Evolutionary conservation across 2,888 invertebrate species (phyloP).

Genomic region (Brassicogethes aeneus): DNA sequence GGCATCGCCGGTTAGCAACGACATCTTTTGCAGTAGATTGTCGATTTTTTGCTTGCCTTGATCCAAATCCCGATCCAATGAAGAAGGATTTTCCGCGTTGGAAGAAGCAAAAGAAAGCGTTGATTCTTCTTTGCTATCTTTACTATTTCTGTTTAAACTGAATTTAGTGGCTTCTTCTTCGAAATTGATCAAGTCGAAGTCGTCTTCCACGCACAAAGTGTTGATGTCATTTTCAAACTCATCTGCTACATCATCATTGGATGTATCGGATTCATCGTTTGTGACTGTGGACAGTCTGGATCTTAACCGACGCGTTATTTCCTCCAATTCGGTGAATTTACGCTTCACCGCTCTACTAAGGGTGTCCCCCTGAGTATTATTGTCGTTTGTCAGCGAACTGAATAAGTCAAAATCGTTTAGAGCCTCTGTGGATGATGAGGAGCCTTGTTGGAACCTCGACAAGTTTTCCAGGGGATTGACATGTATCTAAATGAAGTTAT

Average conservation of each 20-base stretch:
- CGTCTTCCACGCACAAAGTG: constrained; percentile 38
- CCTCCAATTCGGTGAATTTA: constrained; percentile 54
- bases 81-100: constrained; percentile 2
- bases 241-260: constrained; percentile 40
- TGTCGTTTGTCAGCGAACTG: neutral
- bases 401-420: neutral
- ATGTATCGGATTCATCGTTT: constrained; percentile 41
- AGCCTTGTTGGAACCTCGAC: constrained; percentile 4
- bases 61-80: constrained; percentile 22
- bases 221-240: constrained; percentile 53
- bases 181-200: constrained; percentile 34
- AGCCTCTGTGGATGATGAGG: neutral
- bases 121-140: no score
- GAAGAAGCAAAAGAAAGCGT: constrained; percentile 6
- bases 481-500: constrained; percentile 38
- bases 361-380: constrained; percentile 27
- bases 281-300: constrained; percentile 50
- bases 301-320: constrained; percentile 52
- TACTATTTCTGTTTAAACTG: no score
- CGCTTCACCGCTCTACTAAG: constrained; percentile 46
- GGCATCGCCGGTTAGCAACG: constrained; percentile 21
- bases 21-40: constrained; percentile 34
- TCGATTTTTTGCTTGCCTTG: constrained; percentile 35
- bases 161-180: constrained; percentile 21
- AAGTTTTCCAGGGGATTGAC: constrained; percentile 47